Evolutionary conservation across 2,113 vertebrate species (phyloP).

Genomic region (Anthoscopus minutus): DNA sequence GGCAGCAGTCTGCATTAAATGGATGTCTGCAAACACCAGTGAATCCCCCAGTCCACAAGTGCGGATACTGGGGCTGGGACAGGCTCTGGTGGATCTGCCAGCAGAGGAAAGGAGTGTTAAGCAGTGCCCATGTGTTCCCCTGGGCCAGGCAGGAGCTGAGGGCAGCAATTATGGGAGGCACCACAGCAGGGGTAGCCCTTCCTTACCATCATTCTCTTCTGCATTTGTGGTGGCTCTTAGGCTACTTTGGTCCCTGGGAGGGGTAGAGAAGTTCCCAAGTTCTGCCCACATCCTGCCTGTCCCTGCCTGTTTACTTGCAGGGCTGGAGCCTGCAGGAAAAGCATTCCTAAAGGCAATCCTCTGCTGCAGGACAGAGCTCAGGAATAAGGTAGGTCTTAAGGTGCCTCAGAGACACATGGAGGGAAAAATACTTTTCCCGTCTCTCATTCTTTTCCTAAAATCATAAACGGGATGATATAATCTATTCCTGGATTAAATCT

Average conservation of each 20-base stretch:
- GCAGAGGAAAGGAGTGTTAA: background rate
- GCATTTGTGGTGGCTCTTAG: constrained; percentile 14
- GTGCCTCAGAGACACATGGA: background rate
- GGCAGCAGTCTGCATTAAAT: background rate
- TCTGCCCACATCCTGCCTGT: constrained; percentile 50
- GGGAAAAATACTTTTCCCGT: background rate
- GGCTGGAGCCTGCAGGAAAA: background rate
- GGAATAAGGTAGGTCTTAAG: background rate
- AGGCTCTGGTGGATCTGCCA: background rate
- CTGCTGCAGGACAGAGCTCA: background rate
- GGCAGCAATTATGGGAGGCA: background rate
- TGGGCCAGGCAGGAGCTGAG: background rate
- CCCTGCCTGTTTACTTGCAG: constrained; percentile 44
- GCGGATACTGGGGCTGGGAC: background rate
- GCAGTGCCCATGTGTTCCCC: background rate
- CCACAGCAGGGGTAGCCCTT: background rate
- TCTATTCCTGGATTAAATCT: background rate
- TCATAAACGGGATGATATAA: background rate
- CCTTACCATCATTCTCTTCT: background rate
- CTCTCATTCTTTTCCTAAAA: background rate
- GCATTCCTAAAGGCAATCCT: background rate
- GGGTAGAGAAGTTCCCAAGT: constrained; percentile 7
- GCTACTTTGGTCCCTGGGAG: constrained; percentile 56
- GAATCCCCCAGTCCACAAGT: fast-evolving
- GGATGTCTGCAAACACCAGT: background rate